phyloP scores from a whole-genome alignment of 2,888 invertebrate species.

The Tetragnatha montana region DNA sequence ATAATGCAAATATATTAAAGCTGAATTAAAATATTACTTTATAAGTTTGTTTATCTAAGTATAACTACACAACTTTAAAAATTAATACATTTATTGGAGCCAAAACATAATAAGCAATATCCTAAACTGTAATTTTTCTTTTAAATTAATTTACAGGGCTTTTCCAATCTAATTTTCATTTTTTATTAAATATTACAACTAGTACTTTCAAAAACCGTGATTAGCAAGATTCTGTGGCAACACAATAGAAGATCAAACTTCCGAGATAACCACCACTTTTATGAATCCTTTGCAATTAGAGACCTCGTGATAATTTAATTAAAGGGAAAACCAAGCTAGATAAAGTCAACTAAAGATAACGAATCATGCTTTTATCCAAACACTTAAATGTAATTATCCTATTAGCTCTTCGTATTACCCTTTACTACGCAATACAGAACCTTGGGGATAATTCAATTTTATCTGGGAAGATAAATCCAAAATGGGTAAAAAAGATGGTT shows the following conservation, averaged over 20 bases:
- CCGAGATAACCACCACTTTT: background rate
- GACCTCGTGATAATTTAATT: background rate
- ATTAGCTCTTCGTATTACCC: background rate
- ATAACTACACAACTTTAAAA: too few relatives aligned
- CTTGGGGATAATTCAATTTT: background rate
- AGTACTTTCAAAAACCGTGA: too few relatives aligned
- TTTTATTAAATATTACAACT: too few relatives aligned
- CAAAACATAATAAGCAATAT: too few relatives aligned
- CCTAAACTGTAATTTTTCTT: too few relatives aligned
- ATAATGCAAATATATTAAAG: too few relatives aligned
- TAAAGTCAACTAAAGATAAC: background rate
- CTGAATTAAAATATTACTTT: too few relatives aligned
- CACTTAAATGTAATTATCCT: background rate
- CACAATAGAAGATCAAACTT: background rate
- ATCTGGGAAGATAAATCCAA: background rate
- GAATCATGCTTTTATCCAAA: background rate
- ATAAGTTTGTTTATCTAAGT: too few relatives aligned
- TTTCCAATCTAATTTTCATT: too few relatives aligned
- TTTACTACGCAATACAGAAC: background rate
- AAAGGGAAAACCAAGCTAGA: background rate
- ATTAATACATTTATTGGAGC: too few relatives aligned
- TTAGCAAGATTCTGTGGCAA: too few relatives aligned
- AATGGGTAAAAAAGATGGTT: background rate
- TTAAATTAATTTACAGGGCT: too few relatives aligned
- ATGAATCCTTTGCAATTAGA: background rate